Base-by-base conservation (phyloP, 2,113 vertebrate species). In the Monopterus albus region DNA sequence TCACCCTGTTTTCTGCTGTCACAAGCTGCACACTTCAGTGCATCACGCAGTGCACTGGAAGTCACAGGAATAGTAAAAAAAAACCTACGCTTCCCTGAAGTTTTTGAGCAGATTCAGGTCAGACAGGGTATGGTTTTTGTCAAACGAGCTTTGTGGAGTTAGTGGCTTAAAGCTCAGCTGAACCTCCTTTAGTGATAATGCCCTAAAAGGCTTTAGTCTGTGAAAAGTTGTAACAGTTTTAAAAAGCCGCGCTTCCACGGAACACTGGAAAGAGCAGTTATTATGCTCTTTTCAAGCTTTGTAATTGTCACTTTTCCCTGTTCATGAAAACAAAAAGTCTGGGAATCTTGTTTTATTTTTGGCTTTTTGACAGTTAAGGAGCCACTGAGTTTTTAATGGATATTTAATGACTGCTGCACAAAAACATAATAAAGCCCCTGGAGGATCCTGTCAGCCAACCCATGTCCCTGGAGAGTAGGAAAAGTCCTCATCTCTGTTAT, bases 381-480 rank as follows among this genome's bases (percentile, higher is more conserved):
- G 77, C 77, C 85, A 69, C 69, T 78, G 78, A 21, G 4, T 62
- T 76, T 85, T 79, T 84, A 86, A 86, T 89, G 85, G 85, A 78
- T 81, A 31, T 45, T 84, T 84, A 84, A 89, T 79, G 81, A 76
- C 73, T 74, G 64, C 68, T 2, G 57, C 64, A 65, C 18, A 64
- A 58, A n/a, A 73, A 77, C 78, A 64, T 29, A 79, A 79, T 62
- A 75, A 56, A 82, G 53, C 71, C 67, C 76, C 83, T 49, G 11
- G 70, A 75, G 83, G 76, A 78, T 72, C 75, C 39, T 56, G 84
- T 66, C 76, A 67, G 76, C 78, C 58, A 40, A 26, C 31, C 21
- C n/a, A 47, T 14, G 59, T 72, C 85, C 83, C 83, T 3, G 49
- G 75, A 79, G 83, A 84, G 47, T 26, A 1, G 33, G 57, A 78